Evolutionary conservation across 2,888 invertebrate species (phyloP).

Genomic region (Acanthosepion pharaonis): DNA sequence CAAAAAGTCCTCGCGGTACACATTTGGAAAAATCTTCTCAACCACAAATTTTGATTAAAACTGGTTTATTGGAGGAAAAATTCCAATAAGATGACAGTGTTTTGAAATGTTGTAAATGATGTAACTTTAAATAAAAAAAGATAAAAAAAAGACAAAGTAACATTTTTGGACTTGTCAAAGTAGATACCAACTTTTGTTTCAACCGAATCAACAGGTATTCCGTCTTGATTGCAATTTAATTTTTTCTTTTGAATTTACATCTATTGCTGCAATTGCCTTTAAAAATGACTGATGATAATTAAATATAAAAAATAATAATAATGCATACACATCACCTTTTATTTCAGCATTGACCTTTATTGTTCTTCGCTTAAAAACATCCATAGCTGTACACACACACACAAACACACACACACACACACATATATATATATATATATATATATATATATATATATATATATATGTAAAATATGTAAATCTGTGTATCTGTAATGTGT

Average conservation of each 20-base stretch:
- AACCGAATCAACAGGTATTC: slow-evolving; percentile 33
- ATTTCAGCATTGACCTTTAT: slow-evolving; percentile 20
- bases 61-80: background rate
- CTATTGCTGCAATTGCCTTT: slow-evolving; percentile 33
- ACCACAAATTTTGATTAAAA: background rate
- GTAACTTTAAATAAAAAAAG: background rate
- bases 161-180: background rate
- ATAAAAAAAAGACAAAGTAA: background rate
- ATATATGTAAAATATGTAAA: background rate
- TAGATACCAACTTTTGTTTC: slow-evolving; percentile 33
- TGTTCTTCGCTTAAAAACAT: slow-evolving; percentile 33
- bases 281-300: slow-evolving; percentile 12
- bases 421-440: too few species aligned
- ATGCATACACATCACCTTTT: slow-evolving; percentile 13
- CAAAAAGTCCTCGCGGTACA: slow-evolving; percentile 9
- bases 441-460: too few species aligned
- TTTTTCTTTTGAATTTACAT: slow-evolving; percentile 9
- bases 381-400: background rate
- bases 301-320: background rate
- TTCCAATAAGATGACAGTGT: background rate
- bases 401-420: too few species aligned
- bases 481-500: slow-evolving; percentile 33
- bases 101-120: background rate
- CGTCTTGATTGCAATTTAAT: slow-evolving; percentile 33
- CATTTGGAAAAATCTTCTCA: background rate